A percentile compares a stretch with the other conserved stretches of the same genome.
phyloP scores from a whole-genome alignment of 1,140 invertebrate species.

The Caenorhabditis remanei region DNA sequence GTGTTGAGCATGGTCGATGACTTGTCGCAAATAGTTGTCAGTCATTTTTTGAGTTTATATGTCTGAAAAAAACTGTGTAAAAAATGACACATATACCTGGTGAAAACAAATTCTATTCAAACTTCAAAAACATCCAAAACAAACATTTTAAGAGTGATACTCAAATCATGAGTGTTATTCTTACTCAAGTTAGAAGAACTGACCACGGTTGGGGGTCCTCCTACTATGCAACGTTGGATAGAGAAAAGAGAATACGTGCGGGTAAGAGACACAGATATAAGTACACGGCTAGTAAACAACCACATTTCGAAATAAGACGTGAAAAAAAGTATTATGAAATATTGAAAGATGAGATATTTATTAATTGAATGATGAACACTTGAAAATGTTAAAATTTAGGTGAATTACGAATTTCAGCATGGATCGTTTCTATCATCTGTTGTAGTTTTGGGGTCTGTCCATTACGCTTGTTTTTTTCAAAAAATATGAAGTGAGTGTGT shows the following conservation, averaged over 20 bases:
- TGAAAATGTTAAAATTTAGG: conserved; percentile 31
- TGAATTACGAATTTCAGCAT: conserved; percentile 28
- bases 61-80: not conserved
- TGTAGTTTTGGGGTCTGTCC: conserved; percentile 31
- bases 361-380: not conserved
- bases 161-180: not conserved
- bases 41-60: not conserved
- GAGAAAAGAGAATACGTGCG: not conserved
- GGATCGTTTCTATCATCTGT: conserved; percentile 53
- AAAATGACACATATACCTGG: not conserved
- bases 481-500: conserved; percentile 35
- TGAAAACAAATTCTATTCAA: not conserved
- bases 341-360: not conserved
- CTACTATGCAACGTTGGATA: conserved; percentile 24
- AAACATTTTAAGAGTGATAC: too few species aligned
- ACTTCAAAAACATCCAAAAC: too few species aligned
- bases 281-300: not conserved
- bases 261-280: not conserved
- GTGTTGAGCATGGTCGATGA: conserved; percentile 18
- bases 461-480: conserved; percentile 30
- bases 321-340: conserved; percentile 6
- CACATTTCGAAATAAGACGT: conserved; percentile 25
- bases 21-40: not conserved
- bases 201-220: not conserved
- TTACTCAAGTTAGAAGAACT: not conserved